phyloP scores from a whole-genome alignment of 1,140 invertebrate species.

The Diabrotica undecimpunctata region DNA sequence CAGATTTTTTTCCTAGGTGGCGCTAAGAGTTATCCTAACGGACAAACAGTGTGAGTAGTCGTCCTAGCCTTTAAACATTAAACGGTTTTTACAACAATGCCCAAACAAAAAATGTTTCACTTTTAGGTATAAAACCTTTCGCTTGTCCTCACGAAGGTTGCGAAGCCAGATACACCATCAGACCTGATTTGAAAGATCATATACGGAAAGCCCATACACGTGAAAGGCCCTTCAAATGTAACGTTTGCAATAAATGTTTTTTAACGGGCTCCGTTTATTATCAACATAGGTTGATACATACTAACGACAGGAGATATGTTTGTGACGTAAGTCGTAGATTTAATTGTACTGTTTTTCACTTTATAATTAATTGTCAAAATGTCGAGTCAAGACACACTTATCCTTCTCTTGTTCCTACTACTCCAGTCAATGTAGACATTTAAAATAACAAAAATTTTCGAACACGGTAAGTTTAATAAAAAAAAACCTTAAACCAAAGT shows the following conservation, averaged over 20 bases:
- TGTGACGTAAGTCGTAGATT: constrained; percentile 55
- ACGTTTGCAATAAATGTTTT: constrained; percentile 68
- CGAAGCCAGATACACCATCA: constrained; percentile 60
- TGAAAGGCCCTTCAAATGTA: constrained; percentile 68
- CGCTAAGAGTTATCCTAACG: too few species aligned
- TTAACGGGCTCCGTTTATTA: constrained; percentile 69
- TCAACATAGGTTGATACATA: constrained; percentile 73
- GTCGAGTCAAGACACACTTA: too few species aligned
- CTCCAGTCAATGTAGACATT: too few species aligned
- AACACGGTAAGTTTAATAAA: too few species aligned
- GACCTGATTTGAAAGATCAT: constrained; percentile 65
- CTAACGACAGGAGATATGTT: constrained; percentile 74
- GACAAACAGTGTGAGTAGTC: too few species aligned
- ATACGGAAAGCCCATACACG: constrained; percentile 63
- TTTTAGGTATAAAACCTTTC: constrained; percentile 57
- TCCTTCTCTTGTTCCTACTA: too few species aligned
- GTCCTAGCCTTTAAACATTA: too few species aligned
- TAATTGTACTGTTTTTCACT: not conserved
- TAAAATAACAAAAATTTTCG: too few species aligned
- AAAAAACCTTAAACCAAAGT: too few species aligned
- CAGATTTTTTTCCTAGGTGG: too few species aligned
- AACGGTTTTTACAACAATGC: not conserved
- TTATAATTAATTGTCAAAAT: too few species aligned
- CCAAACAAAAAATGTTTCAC: not conserved
- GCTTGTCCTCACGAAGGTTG: constrained; percentile 58